A percentile compares a stretch with the other conserved stretches of the same genome.
Conservation (phyloP, 2,888 invertebrate species). For the Lysandra bellargus region DNA sequence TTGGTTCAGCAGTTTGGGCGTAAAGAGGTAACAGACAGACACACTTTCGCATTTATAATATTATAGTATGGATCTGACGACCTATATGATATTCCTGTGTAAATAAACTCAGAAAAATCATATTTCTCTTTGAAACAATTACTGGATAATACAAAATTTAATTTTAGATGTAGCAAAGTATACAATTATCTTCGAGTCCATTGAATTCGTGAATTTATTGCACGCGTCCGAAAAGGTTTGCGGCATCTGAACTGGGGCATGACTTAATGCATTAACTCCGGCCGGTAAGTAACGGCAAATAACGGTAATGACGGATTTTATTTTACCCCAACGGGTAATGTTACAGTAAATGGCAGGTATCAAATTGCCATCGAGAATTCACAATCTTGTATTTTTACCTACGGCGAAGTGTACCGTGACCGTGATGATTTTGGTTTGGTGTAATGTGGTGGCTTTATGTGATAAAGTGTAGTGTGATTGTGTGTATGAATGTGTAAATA, state of each 20-base stretch:
- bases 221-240: slow-evolving; percentile 25
- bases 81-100: too few relatives aligned
- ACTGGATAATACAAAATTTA: background rate
- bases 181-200: slow-evolving; percentile 20
- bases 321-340: slow-evolving; percentile 25
- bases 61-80: too few relatives aligned
- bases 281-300: slow-evolving; percentile 23
- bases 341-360: slow-evolving; percentile 21
- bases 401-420: background rate
- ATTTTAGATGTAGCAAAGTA: background rate
- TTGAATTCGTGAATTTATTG: slow-evolving; percentile 25
- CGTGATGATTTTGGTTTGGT: too few relatives aligned
- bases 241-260: slow-evolving; percentile 25
- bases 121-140: background rate
- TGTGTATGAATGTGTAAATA: too few relatives aligned
- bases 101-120: too few relatives aligned
- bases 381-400: background rate
- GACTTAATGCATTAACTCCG: slow-evolving; percentile 28
- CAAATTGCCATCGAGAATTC: background rate
- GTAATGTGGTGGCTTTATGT: too few relatives aligned
- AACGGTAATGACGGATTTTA: slow-evolving; percentile 28
- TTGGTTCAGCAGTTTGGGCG: too few relatives aligned
- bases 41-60: too few relatives aligned
- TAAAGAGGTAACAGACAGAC: too few relatives aligned
- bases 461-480: too few relatives aligned